Base-by-base conservation (phyloP, 2,888 invertebrate species). In the Philhelius pedissequus region DNA sequence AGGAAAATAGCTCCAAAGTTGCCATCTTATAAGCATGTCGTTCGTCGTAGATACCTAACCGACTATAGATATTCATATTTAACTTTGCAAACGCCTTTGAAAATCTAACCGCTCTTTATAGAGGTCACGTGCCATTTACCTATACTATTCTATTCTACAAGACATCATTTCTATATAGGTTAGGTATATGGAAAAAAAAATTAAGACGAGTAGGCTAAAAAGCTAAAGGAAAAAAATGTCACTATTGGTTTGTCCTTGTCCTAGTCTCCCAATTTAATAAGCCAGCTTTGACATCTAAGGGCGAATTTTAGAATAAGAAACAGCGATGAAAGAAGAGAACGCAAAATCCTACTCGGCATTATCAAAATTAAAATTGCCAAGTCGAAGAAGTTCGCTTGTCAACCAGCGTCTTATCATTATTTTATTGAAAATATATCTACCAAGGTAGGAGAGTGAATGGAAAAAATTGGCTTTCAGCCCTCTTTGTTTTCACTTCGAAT, bases 351-450 rank as follows among this genome's bases (percentile, higher is more conserved):
- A 20, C 52, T 38, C 40, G 30, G 48, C 81, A 81, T 81, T 81
- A 81, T 11, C 71, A 50, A 81, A 81, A 81, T 81, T 81, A 76
- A 81, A 76, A 68, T 66, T 66, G 71, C 58, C 32, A 50, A n/a
- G 27, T 75, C 30, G 70, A 66, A 58, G 52, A 60, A 74, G 60
- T 43, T 62, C 60, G n/a, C n/a, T 52, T 68, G 66, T 74, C 74
- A 54, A 74, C 66, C 68, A 60, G 60, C 18, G 38, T 68, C 56
- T 68, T 60, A 70, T 70, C 54, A 54, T 69, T 70, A 70, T 68
- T 48, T 62, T 70, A 70, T 68, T 56, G 79, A 68, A 66, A 74
- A 45, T 45, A 25, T 76, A 38, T 40, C 18, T 30, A 20, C 54
- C 7, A 11, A 54, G 30, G 30, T 30, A 30, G 30, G 11, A 30